Conservation (phyloP, 1,140 invertebrate species). For the Bombus terrestris region DNA sequence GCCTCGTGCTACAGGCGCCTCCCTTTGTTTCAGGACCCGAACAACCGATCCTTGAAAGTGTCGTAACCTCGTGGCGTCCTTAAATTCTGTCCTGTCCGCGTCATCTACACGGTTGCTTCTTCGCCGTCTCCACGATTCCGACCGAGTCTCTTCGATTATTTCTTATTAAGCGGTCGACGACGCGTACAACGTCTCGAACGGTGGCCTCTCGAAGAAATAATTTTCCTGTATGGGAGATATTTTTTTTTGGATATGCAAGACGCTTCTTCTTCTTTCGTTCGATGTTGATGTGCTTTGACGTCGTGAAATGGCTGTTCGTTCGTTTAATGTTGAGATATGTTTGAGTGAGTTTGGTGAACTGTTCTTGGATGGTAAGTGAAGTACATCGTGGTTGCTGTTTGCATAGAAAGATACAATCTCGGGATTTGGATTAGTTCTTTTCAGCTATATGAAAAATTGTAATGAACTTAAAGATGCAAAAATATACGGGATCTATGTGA, state of each 20-base stretch:
- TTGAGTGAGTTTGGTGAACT: neutral
- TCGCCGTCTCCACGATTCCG: neutral
- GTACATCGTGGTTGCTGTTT: neutral
- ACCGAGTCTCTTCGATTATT: neutral
- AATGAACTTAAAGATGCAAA: neutral
- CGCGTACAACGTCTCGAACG: neutral
- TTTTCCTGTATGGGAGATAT: neutral
- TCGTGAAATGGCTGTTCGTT: neutral
- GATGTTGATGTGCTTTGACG: neutral
- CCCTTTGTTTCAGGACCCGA: constrained; percentile 58
- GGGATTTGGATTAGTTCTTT: neutral
- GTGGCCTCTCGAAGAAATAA: neutral
- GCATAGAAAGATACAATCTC: neutral
- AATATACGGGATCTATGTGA: neutral
- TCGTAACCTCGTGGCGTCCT: constrained; percentile 48
- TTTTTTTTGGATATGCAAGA: neutral
- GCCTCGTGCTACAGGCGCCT: constrained; percentile 51
- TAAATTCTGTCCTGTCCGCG: constrained; percentile 37
- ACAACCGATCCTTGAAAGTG: constrained; percentile 50
- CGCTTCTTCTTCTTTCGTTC: neutral
- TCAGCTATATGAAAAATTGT: neutral
- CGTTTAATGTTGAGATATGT: neutral
- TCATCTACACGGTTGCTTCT: neutral
- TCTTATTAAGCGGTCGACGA: neutral
- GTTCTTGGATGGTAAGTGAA: neutral